Conservation (phyloP, 2,797 vertebrate species). For the Falco columbarius region DNA sequence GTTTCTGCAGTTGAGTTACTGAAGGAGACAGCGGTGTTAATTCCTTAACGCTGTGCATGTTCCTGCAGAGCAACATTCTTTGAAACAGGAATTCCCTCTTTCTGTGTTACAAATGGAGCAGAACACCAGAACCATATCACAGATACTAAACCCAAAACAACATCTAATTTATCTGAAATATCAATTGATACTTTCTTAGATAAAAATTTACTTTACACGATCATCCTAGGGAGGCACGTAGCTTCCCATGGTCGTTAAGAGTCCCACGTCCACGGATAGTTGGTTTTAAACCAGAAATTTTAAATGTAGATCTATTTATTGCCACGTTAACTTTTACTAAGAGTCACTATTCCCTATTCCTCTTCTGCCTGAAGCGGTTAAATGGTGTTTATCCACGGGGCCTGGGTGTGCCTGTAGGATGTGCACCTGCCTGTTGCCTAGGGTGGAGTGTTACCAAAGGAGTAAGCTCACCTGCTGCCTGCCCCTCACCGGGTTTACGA, state of each 20-base stretch:
- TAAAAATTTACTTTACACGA: background rate
- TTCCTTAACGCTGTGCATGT: background rate
- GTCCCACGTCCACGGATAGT: background rate
- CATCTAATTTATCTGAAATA: background rate
- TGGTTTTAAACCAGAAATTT: background rate
- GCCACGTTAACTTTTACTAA: background rate
- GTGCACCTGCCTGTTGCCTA: background rate
- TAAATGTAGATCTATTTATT: background rate
- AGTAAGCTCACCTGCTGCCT: background rate
- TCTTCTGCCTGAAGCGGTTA: background rate
- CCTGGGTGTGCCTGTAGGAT: background rate
- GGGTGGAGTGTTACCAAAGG: slow-evolving; percentile 22
- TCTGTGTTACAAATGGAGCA: background rate
- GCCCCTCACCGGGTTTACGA: background rate
- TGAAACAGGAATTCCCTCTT: background rate
- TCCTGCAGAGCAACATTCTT: background rate
- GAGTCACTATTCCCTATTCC: background rate
- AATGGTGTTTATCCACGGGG: background rate
- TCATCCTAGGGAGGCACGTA: background rate
- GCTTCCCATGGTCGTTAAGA: background rate
- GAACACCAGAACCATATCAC: background rate
- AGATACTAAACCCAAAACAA: background rate
- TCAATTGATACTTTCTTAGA: slow-evolving; percentile 1
- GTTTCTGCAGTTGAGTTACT: background rate
- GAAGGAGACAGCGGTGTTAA: background rate